Evolutionary conservation across 2,888 invertebrate species (phyloP), one percentile per base, ranked within the genome.

Genomic region (Catocala sponsa): DNA sequence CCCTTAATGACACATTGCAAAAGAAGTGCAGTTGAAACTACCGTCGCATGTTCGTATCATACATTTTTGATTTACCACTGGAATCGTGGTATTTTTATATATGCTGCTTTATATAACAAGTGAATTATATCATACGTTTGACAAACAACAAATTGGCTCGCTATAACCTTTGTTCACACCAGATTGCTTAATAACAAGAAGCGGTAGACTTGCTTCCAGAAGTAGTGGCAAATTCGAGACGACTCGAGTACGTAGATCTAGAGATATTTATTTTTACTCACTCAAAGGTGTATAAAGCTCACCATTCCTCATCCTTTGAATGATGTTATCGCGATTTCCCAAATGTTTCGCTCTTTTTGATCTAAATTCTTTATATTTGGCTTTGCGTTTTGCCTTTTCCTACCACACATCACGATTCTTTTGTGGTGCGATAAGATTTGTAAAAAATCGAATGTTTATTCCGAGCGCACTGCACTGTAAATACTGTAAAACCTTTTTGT

Each of bases 311-410:
- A 90, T 91, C 88, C 88, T 91, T 91, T 92, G 91, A 91, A 90
- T 88, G 91, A 88, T 89, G 88, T 91, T 91, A 91, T 91, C 90
- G 86, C 87, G 84, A 89, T 91, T 91, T 89, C 85, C 87, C 87
- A 87, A 91, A 91, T 90, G 86, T 91, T 91, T 87, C 88, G 87
- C 87, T 89, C 91, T 90, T 92, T 90, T 89, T 88, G 91, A 91
- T 92, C 88, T 88, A 89, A 90, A 90, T 88, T 89, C 89, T 86
- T 89, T 91, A 89, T 88, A 90, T 89, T 90, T 87, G 84, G 81
- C 87, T 90, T 88, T 86, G 85, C 81, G 78, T 82, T 85, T 82
- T 73, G 85, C 88, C 86, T 87, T 90, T 90, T 87, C 84, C 84
- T 81, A 84, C 86, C 85, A 85, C 89, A 88, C 85, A 89, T 90